Percentiles rank a stretch among this genome's conserved stretches.
Conservation (phyloP, 1,140 invertebrate genomes). For the Drosophila watanabei region DNA sequence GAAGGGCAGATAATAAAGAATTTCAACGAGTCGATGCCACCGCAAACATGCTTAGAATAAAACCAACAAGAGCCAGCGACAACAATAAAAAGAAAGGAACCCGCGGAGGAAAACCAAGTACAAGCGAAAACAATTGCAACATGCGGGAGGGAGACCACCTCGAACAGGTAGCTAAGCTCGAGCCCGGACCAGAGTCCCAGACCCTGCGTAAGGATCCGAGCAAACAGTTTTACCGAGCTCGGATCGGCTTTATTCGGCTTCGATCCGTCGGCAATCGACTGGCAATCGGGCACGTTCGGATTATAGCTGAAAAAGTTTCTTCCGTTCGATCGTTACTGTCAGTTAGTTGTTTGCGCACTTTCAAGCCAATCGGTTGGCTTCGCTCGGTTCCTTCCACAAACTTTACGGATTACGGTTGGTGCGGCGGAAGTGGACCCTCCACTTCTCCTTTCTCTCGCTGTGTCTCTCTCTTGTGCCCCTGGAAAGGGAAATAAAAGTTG, state of each 20-base stretch:
- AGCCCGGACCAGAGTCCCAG: neutral
- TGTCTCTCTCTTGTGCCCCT: constrained; percentile 1
- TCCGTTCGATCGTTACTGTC: constrained; percentile 75
- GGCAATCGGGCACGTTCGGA: constrained; percentile 29
- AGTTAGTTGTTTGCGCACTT: constrained; percentile 78
- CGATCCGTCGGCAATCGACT: constrained; percentile 7
- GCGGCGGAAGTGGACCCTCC: constrained; percentile 60
- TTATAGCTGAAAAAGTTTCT: constrained; percentile 55
- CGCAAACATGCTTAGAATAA: constrained; percentile 80
- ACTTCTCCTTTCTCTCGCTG: neutral
- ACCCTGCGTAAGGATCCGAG: constrained; percentile 35
- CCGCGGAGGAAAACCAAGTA: constrained; percentile 23
- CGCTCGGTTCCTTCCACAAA: constrained; percentile 26
- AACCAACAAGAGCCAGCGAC: constrained; percentile 40
- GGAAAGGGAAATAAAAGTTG: constrained; percentile 52
- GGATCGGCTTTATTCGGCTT: neutral
- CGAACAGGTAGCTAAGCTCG: constrained; percentile 34
- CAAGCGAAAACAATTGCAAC: constrained; percentile 56
- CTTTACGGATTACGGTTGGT: constrained; percentile 61
- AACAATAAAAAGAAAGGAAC: constrained; percentile 41
- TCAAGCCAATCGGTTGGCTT: constrained; percentile 78
- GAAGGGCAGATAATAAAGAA: constrained; percentile 59
- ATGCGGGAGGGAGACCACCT: constrained; percentile 50
- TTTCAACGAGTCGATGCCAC: constrained; percentile 54
- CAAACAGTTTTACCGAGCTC: constrained; percentile 35